phyloP scores from a whole-genome alignment of 2,888 invertebrate species.

The Clostera curtula region DNA sequence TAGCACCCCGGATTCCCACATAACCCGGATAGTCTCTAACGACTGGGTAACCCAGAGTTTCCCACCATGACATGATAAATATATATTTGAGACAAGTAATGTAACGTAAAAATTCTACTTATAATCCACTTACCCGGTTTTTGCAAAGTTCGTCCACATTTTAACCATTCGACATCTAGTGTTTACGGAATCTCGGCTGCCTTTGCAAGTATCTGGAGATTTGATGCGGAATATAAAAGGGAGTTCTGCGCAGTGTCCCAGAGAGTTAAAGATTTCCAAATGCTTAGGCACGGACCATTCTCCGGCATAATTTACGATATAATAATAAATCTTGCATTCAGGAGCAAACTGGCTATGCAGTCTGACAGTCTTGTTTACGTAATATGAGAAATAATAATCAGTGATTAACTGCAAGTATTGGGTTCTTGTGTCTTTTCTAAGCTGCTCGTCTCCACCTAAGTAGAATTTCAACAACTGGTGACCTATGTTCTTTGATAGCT shows the following conservation, averaged over 20 bases:
- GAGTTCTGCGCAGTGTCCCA: slow-evolving; percentile 56
- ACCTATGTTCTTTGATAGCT: slow-evolving; percentile 40
- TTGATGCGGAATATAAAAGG: slow-evolving; percentile 51
- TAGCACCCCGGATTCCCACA: no score
- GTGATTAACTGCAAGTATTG: slow-evolving; percentile 57
- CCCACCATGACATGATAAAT: no score
- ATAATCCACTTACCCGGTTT: slow-evolving; percentile 52
- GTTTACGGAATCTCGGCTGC: slow-evolving; percentile 47
- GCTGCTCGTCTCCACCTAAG: slow-evolving; percentile 40
- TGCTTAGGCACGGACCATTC: slow-evolving; percentile 48
- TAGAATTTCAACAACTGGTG: slow-evolving; percentile 53
- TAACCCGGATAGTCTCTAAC: no score
- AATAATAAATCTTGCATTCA: slow-evolving; percentile 53
- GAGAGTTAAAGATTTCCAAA: slow-evolving; percentile 38
- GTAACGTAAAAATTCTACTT: no score
- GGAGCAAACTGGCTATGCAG: slow-evolving; percentile 45
- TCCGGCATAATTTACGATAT: slow-evolving; percentile 49
- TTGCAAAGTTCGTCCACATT: slow-evolving; percentile 71
- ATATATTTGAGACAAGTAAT: no score
- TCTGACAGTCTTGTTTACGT: slow-evolving; percentile 52
- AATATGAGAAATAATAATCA: slow-evolving; percentile 59
- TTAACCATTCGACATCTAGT: slow-evolving; percentile 50
- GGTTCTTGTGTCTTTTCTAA: slow-evolving; percentile 43
- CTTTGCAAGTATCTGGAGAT: slow-evolving; percentile 35
- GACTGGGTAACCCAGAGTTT: no score